Evolutionary conservation across 2,113 vertebrate genomes (phyloP).

Genomic region (Prolemur simus): DNA sequence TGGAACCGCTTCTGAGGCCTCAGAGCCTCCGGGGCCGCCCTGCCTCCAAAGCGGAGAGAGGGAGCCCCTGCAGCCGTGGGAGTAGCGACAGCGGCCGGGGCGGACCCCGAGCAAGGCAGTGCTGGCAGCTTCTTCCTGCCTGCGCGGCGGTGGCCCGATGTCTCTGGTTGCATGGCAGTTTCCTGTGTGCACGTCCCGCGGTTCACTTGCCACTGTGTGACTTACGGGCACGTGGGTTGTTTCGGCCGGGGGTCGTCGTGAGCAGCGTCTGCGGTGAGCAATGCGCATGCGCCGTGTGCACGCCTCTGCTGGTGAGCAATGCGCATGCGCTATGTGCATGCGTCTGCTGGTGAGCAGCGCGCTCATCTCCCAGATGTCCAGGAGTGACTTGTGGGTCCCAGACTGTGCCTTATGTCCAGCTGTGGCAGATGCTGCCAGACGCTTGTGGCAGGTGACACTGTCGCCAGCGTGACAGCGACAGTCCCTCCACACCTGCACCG

Average conservation of each 20-base stretch:
- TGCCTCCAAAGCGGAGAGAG: neutral
- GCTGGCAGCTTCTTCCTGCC: neutral
- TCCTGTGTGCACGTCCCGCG: neutral
- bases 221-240: neutral
- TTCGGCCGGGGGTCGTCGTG: neutral
- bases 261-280: neutral
- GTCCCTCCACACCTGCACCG: accelerated
- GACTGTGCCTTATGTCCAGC: neutral
- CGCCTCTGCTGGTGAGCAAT: neutral
- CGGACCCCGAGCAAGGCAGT: accelerated
- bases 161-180: too few relatives aligned
- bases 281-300: accelerated
- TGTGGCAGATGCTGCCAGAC: neutral
- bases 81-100: accelerated
- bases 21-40: neutral
- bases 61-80: accelerated
- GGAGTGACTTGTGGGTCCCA: neutral
- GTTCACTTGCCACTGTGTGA: neutral
- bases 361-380: neutral
- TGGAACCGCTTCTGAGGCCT: neutral
- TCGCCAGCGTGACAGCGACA: neutral
- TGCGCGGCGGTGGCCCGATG: accelerated
- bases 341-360: neutral
- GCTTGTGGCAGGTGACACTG: accelerated
- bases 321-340: accelerated